Percentiles rank a stretch among this genome's conserved stretches.
Evolutionary conservation across 92 coral and sea anemone genomes (phyloP).

Genomic region (Phenganax marumi): DNA sequence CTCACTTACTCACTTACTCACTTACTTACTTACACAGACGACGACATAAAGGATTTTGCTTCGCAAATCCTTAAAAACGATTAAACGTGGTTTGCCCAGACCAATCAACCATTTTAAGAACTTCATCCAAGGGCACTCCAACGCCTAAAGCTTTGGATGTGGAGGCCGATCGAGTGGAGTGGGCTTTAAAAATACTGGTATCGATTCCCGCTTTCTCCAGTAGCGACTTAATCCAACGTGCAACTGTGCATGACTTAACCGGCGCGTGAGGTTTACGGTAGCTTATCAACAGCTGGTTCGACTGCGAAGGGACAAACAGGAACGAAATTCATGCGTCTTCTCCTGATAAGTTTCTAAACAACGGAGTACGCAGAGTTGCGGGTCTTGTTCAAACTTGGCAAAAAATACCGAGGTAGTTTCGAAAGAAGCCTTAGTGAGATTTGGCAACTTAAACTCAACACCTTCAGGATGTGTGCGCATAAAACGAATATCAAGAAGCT

Average conservation of each 20-base stretch:
- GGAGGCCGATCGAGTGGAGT: conserved; percentile 1
- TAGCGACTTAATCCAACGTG: conserved; percentile 12
- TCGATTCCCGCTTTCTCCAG: background rate
- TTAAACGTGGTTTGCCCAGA: background rate
- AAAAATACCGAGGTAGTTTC: background rate
- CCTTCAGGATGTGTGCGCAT: conserved; percentile 44
- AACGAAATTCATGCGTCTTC: background rate
- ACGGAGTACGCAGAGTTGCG: conserved; percentile 1
- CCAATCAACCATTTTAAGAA: conserved; percentile 8
- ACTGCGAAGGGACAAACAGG: background rate
- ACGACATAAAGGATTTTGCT: too few species aligned
- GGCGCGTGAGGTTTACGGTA: background rate
- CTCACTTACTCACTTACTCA: too few species aligned
- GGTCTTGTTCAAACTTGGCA: background rate
- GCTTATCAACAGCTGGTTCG: conserved; percentile 10
- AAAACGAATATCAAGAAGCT: conserved; percentile 46
- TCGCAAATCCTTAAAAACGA: too few species aligned
- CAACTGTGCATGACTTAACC: conserved; percentile 1
- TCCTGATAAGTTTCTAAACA: conserved; percentile 5
- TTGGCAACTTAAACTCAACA: conserved; percentile 33
- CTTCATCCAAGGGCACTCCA: conserved; percentile 7
- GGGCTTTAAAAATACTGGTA: conserved; percentile 1
- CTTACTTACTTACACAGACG: too few species aligned
- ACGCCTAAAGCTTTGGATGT: background rate
- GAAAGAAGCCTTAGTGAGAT: conserved; percentile 38